Base-by-base conservation (phyloP, 2,113 vertebrate genomes). In the Nerophis ophidion region DNA sequence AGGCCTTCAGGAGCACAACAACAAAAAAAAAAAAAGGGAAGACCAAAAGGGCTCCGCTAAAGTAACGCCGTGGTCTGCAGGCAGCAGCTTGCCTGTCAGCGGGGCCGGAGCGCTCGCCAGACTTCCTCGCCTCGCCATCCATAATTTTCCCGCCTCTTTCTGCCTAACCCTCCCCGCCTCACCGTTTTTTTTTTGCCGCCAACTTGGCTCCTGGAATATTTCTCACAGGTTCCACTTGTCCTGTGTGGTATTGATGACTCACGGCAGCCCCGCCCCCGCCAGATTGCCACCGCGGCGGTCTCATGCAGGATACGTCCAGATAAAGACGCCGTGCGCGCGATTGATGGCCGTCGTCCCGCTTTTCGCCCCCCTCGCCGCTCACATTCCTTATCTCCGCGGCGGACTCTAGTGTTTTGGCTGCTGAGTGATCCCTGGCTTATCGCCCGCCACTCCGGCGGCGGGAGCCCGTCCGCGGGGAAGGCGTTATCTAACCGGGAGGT, bases 181-280 rank as follows among this genome's bases (percentile, higher is more conserved):
- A 77, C 85, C 66, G 81, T 84, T 89, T 86, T 84, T 89, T 86
- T 72, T 61, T 66, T 17, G 66, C 47, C 14, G 10, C 61, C 72
- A 76, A 70, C 75, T 78, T 45, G 26, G 45, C 67, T 68, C 19
- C 48, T 59, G 76, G 78, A 75, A 42, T 66, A 75, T 80, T 71
- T 75, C 82, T 26, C 26, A 26, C 26, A 26, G 26, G 57, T 44
- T 73, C 57, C 61, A 58, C 57, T 72, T 65, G 74, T 58, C 64
- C 62, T 65, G 58, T 64, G 48, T 9, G 65, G 74, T 82, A 78
- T 80, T 79, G 79, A 81, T 78, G 73, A 81, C 68, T 78, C 48
- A 26, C 26, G 48, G 61, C 65, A 72, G 68, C 74, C 66, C 54
- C 57, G 52, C 73, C 46, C 55, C 40, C 46, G 57, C 68, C 57